Conservation (phyloP, 53 echinoderm and acorn worm species). For the Antedon mediterranea region DNA sequence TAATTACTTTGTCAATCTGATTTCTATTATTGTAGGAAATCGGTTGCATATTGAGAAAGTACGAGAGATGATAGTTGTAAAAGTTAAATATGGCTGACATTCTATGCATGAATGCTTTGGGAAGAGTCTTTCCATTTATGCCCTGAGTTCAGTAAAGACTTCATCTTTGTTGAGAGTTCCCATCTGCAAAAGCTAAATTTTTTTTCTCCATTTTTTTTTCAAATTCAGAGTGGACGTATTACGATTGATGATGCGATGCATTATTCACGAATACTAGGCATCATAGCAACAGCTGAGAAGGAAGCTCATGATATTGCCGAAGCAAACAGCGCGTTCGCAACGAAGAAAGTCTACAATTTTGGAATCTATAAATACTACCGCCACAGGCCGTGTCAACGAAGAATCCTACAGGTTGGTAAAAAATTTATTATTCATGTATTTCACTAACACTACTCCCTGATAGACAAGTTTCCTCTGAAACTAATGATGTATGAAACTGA, state of each 20-base stretch:
- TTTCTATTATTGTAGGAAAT: not conserved
- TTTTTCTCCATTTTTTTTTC: not conserved
- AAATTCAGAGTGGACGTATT: constrained; percentile 63
- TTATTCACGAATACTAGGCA: constrained; percentile 77
- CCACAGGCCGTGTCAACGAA: constrained; percentile 83
- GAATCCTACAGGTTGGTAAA: constrained; percentile 80
- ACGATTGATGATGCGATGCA: constrained; percentile 93
- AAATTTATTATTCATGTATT: not conserved
- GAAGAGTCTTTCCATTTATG: not conserved
- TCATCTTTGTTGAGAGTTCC: not conserved
- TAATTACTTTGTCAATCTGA: not conserved
- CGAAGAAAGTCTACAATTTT: constrained; percentile 92
- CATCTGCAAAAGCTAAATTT: not conserved
- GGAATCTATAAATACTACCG: constrained; percentile 99
- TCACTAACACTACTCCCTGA: no score
- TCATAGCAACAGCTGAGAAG: constrained; percentile 78
- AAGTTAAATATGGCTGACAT: not conserved
- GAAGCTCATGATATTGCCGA: constrained; percentile 88
- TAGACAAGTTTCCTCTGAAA: no score
- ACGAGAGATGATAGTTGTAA: not conserved
- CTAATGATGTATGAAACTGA: no score
- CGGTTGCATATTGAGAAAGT: not conserved
- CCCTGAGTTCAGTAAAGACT: not conserved
- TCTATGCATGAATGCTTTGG: not conserved
- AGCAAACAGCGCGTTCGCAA: constrained; percentile 82